These are phyloP conservation scores for Limenitis camilla DNA, from an alignment of 2,888 invertebrate genomes.

Conservation along the genomic window DNA sequence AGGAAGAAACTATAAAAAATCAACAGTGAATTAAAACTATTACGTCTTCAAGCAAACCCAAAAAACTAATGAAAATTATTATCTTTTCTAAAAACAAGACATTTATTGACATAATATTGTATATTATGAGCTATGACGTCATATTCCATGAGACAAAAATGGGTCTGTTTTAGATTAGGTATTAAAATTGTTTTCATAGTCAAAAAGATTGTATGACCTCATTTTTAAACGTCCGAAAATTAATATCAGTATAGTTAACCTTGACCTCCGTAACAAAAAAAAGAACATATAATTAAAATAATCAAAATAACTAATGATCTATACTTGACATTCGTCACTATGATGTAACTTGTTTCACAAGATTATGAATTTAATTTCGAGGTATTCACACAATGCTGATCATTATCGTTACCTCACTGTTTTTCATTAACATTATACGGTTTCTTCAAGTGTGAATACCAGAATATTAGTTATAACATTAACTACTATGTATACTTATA, in stretches of 20 bases:
- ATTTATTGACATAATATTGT: too few relatives aligned
- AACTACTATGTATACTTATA: slow-evolving; percentile 6
- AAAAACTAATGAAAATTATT: too few relatives aligned
- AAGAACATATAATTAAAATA: neutral
- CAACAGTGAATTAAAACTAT: too few relatives aligned
- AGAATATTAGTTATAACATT: neutral
- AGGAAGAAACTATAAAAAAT: too few relatives aligned
- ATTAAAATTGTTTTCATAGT: too few relatives aligned
- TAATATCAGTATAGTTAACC: neutral
- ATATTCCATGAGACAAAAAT: too few relatives aligned
- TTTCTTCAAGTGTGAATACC: neutral
- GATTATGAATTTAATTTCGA: slow-evolving; percentile 33
- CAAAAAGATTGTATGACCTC: too few relatives aligned
- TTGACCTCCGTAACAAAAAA: too few relatives aligned
- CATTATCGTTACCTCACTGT: slow-evolving; percentile 14
- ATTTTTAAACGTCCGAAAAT: neutral
- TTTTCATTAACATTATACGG: slow-evolving; percentile 12
- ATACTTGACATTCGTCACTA: slow-evolving; percentile 26
- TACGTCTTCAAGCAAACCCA: too few relatives aligned
- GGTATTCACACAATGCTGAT: slow-evolving; percentile 37
- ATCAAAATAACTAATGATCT: slow-evolving; percentile 3
- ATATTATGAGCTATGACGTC: too few relatives aligned
- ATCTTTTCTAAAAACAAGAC: too few relatives aligned
- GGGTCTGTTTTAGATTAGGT: too few relatives aligned
- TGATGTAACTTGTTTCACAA: slow-evolving; percentile 27